Evolutionary conservation across 2,113 vertebrate species (phyloP).

Genomic region (Protobothrops mucrosquamatus): DNA sequence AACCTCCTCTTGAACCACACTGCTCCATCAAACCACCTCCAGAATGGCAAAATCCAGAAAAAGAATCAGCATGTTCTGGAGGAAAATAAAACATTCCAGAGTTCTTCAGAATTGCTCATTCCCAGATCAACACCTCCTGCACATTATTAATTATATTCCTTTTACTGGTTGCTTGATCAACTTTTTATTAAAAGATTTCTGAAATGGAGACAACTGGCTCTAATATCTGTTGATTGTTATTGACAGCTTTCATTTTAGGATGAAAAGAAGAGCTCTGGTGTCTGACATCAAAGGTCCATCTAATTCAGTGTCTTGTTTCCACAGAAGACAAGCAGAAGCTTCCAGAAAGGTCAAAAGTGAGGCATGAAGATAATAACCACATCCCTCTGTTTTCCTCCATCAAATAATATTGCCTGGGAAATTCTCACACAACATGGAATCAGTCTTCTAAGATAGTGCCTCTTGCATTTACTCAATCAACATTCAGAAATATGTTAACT

Average conservation of each 20-base stretch:
- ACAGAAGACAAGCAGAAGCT: too few species aligned
- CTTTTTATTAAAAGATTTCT: neutral
- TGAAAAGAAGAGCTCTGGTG: neutral
- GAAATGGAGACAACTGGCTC: neutral
- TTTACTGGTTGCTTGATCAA: neutral
- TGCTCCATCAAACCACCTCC: neutral
- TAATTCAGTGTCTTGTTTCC: neutral
- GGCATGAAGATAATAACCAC: neutral
- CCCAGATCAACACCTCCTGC: neutral
- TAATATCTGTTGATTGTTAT: neutral
- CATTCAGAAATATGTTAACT: too few species aligned
- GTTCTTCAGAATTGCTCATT: neutral
- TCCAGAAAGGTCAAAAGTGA: neutral
- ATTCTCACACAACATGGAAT: neutral
- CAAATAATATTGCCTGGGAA: neutral
- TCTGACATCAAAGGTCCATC: neutral
- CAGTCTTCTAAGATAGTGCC: neutral
- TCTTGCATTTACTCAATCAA: neutral
- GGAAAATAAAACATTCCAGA: neutral
- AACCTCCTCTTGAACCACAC: neutral
- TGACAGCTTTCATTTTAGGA: neutral
- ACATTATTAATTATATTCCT: neutral
- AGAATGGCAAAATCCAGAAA: neutral
- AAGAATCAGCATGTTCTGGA: neutral
- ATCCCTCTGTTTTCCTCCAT: too few species aligned